Base-by-base conservation (phyloP, 1,140 invertebrate species). In the Brachionus manjavacas region DNA sequence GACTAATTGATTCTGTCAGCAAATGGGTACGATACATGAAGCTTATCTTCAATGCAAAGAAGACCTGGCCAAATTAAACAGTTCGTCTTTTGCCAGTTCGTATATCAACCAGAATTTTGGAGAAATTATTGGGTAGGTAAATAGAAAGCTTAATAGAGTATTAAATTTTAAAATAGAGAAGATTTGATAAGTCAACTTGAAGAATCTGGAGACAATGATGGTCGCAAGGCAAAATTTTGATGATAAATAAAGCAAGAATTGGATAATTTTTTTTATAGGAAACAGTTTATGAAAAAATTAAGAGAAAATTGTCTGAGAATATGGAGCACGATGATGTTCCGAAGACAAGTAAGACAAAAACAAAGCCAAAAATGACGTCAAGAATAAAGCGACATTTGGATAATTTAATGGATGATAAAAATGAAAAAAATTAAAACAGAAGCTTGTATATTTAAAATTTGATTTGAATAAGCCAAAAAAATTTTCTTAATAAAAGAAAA, bases 11-110 rank as follows among this genome's bases (percentile, higher is more conserved):
- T 64, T 81, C 66, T 68, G 31, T 39, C 28, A 81, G 79, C 79
- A 81, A 81, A 81, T 81, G 49, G 52, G 79, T 9, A 81, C 79
- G 4, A 81, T 81, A 64, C 79, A 81, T 39, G 79, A 81, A n/a
- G 79, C 79, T 9, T 81, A 81, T 81, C 3, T 81, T 4, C 79
- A 81, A 31, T 81, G 52, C 20, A 81, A 81, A 81, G 79, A 81
- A 4, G 79, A 81, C 20, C 12, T 81, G 12, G 79, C n/a, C 11
- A 41, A 80, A 60, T 14, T 20, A 2, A 28, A 31, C 8, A 39
- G 16, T 23, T 41, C 31, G 1, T 31, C 52, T 43, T 0, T n/a
- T 2, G n/a, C 52, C 14, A 25, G 23, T 31, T 43, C 52, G n/a
- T 81, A 43, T 68, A 81, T 81, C 35, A 81, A 81, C 20, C 7